Conservation (phyloP, 2,113 vertebrate species). For the Sterna hirundo region DNA sequence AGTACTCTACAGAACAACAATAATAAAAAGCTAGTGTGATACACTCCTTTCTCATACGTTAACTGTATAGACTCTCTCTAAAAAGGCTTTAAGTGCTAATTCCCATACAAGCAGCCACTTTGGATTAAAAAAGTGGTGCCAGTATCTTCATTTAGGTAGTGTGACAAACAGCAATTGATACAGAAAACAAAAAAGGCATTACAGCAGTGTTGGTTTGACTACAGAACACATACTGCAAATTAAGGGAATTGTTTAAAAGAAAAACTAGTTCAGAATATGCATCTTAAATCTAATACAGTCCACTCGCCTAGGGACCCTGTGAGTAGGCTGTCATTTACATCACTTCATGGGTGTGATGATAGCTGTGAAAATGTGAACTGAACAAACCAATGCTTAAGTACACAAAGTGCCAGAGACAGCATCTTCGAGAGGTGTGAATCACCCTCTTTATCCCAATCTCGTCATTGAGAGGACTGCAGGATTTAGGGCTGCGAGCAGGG, state of each 20-base stretch:
- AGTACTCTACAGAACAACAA: not conserved
- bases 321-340: not conserved
- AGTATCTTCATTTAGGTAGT: not conserved
- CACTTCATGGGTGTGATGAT: not conserved
- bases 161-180: not conserved
- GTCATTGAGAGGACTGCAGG: not conserved
- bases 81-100: not conserved
- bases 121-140: not conserved
- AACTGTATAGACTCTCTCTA: not conserved
- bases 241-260: not conserved
- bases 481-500: not conserved
- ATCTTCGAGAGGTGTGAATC: not conserved
- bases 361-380: not conserved
- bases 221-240: not conserved
- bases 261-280: not conserved
- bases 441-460: not conserved
- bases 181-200: not conserved
- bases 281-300: not conserved
- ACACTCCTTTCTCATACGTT: not conserved
- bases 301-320: fast-evolving
- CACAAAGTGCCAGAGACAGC: not conserved
- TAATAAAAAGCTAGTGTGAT: not conserved
- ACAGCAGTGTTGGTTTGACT: not conserved
- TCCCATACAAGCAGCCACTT: not conserved
- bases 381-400: not conserved